Evolutionary conservation across 2,113 vertebrate species (phyloP).

Genomic region (Myotis yumanensis): DNA sequence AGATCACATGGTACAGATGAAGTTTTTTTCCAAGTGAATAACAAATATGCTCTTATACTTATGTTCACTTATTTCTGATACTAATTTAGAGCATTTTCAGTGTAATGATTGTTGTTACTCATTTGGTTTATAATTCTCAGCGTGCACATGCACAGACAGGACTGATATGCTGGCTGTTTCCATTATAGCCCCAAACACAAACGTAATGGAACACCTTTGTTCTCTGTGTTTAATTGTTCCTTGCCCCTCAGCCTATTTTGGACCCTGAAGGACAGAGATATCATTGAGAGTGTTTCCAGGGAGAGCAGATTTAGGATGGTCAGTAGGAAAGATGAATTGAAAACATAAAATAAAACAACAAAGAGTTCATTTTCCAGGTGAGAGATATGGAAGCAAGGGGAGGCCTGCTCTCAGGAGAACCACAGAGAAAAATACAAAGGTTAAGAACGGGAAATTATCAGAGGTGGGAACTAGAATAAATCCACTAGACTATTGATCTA

Average conservation of each 20-base stretch:
- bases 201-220: neutral
- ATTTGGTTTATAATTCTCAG: neutral
- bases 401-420: neutral
- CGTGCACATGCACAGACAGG: neutral
- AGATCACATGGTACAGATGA: neutral
- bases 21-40: neutral
- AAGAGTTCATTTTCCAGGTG: neutral
- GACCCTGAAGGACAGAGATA: conserved; percentile 3
- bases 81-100: neutral
- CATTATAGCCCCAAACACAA: neutral
- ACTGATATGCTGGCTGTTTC: neutral
- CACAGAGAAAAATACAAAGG: neutral
- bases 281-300: conserved; percentile 14
- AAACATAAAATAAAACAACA: conserved; percentile 44
- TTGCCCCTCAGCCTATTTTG: neutral
- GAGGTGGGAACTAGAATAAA: neutral
- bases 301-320: conserved; percentile 17
- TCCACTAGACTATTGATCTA: neutral
- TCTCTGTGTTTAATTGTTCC: conserved; percentile 36
- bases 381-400: neutral
- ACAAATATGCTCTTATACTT: neutral
- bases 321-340: neutral
- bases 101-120: neutral
- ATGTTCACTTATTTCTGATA: conserved; percentile 29
- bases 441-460: conserved; percentile 12